Conservation (phyloP, 2,888 invertebrate species). For the Artemia sinica region DNA sequence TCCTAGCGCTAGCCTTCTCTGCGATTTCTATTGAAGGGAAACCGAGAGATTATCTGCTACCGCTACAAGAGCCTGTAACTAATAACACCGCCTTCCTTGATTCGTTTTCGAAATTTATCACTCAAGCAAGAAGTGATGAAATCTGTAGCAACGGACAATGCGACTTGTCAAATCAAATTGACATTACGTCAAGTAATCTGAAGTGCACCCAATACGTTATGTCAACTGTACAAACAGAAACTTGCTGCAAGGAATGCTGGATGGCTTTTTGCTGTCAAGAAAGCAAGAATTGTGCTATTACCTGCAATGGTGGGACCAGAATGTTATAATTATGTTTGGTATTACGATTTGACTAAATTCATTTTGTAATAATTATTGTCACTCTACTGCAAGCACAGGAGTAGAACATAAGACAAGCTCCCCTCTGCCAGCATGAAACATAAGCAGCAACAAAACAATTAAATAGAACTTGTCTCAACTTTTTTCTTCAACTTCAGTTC, state of each 20-base stretch:
- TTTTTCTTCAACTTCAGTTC: too few relatives aligned
- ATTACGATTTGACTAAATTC: too few relatives aligned
- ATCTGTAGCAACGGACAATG: background rate
- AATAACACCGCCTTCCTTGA: background rate
- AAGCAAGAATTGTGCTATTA: background rate
- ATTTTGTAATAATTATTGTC: too few relatives aligned
- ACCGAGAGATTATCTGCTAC: too few relatives aligned
- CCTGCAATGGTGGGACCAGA: background rate
- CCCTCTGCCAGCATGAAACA: too few relatives aligned
- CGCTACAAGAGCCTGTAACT: background rate
- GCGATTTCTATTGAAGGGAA: too few relatives aligned
- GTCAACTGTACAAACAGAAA: background rate
- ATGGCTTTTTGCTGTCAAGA: conserved; percentile 6
- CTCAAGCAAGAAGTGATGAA: background rate
- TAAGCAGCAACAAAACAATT: too few relatives aligned
- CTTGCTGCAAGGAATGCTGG: conserved; percentile 10
- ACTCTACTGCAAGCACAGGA: too few relatives aligned
- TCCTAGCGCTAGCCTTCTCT: too few relatives aligned
- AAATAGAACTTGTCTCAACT: too few relatives aligned
- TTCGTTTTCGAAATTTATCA: background rate
- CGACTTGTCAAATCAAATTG: background rate
- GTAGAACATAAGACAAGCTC: too few relatives aligned
- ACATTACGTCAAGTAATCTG: background rate
- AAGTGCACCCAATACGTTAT: background rate
- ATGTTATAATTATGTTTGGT: too few relatives aligned